Evolutionary conservation across 2,113 vertebrate species (phyloP), one percentile per base, ranked within the genome.

Genomic region (Eurypyga helias): DNA sequence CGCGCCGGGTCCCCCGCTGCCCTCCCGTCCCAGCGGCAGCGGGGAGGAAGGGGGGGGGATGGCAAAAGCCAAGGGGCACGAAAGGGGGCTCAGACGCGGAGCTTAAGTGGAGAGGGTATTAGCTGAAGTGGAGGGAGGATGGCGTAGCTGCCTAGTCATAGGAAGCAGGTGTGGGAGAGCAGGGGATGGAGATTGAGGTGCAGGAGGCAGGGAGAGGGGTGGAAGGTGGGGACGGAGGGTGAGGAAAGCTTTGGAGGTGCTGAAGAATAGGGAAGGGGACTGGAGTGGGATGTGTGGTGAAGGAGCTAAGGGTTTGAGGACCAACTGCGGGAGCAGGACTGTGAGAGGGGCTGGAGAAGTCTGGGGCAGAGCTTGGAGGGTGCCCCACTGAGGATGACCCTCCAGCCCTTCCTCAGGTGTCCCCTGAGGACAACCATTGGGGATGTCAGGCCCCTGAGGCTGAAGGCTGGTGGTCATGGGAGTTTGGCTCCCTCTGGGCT

Each of bases 361-460:
- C 51, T 66, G 21, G 38, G 33, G 20, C 64, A 73, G 49, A 89
- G 60, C 26, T 85, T 41, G 75, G 72, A 91, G 33, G 38, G 86
- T 89, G 9, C 8, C 9, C 16, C 45, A 20, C 10, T 3, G 6
- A 0, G 7, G 54, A 10, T 76, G 31, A 13, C n/a, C 57, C 17
- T 94, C n/a, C 23, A 83, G 15, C 0, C 64, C 43, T 83, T 83
- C 87, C 72, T 5, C 5, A 0, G 0, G 58, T 4, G 2, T 91
- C 34, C 58, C 46, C 29, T 45, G 69, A 54, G 43, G 67, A n/a
- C 72, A 77, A 64, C 25, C 20, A 43, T 5, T 76, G 33, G 31
- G 75, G 52, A 54, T 3, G 6, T n/a, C 0, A 1, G 17, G 41
- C 46, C 13, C 33, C n/a, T 0, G 4, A 61, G 36, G 17, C 48